Evolutionary conservation across 2,888 invertebrate genomes (phyloP).

Genomic region (Colostygia pectinataria): DNA sequence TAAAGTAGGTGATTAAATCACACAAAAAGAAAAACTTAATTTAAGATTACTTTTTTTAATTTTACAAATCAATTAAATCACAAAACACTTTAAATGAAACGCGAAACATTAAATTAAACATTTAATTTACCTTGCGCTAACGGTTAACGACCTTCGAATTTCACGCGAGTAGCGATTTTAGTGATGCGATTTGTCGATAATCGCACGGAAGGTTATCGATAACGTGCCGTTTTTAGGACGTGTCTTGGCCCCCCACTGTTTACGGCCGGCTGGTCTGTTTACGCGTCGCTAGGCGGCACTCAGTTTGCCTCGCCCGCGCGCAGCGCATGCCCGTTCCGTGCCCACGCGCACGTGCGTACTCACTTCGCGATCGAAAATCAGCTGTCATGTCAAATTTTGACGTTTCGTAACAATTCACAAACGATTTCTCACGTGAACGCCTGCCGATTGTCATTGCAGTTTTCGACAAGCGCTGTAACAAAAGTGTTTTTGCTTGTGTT

Average conservation of each 20-base stretch:
- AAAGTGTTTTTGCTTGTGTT: conserved; percentile 23
- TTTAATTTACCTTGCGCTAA: conserved; percentile 29
- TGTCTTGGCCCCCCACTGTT: conserved; percentile 64
- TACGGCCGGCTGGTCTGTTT: conserved; percentile 40
- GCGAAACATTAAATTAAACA: conserved; percentile 25
- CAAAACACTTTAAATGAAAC: conserved; percentile 18
- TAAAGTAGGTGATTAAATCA: no score
- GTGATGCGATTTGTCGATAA: conserved; percentile 53
- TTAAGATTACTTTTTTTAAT: no score
- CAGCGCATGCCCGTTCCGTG: conserved; percentile 56
- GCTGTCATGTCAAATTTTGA: conserved; percentile 76
- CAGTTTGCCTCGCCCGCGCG: conserved; percentile 64
- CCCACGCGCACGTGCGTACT: conserved; percentile 61
- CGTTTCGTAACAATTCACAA: conserved; percentile 61
- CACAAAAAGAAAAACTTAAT: no score
- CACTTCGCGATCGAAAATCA: conserved; percentile 59
- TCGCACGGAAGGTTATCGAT: conserved; percentile 60
- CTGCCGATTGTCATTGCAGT: conserved; percentile 29
- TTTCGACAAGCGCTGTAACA: conserved; percentile 16
- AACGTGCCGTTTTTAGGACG: conserved; percentile 63
- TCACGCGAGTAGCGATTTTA: conserved; percentile 51
- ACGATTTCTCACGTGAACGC: conserved; percentile 28
- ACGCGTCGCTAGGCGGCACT: conserved; percentile 44
- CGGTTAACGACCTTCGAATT: conserved; percentile 42
- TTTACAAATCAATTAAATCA: conserved; percentile 9